Percentiles rank a stretch among this genome's conserved stretches.
Conservation (phyloP, 2,113 vertebrate species). For the Neopipo cinnamomea region DNA sequence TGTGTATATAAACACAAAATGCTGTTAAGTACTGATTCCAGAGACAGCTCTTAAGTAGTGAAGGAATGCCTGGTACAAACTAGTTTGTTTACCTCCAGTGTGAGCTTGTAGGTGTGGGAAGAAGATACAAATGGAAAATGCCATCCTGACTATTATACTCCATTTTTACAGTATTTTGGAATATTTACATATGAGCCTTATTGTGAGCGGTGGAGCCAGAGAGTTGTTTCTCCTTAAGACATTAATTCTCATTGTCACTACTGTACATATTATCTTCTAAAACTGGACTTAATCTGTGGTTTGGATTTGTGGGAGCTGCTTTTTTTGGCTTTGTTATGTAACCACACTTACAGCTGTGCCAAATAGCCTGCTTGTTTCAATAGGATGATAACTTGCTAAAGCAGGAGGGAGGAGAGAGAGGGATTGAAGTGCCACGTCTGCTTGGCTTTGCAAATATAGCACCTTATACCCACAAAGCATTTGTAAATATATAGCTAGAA, state of each 20-base stretch:
- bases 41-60: not conserved
- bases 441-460: constrained; percentile 16
- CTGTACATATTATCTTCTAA: constrained; percentile 26
- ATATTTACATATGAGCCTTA: not conserved
- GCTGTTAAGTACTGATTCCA: not conserved
- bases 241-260: constrained; percentile 24
- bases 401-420: not conserved
- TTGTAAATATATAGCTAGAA: constrained; percentile 14
- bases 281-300: constrained; percentile 34
- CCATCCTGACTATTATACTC: not conserved
- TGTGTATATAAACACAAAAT: not conserved
- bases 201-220: not conserved
- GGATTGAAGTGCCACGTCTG: constrained; percentile 18
- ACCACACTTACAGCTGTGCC: not conserved
- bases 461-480: not conserved
- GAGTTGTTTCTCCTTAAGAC: not conserved
- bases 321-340: constrained; percentile 44
- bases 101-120: not conserved
- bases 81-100: not conserved
- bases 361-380: constrained; percentile 19
- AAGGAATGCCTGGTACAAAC: not conserved
- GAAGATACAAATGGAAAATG: not conserved
- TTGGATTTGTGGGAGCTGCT: constrained; percentile 39
- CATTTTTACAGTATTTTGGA: not conserved
- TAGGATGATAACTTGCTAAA: constrained; percentile 2